A percentile compares a stretch with the other conserved stretches of the same genome.
Conservation (phyloP, 30 jellyfish, hydroid and myxozoan species). For the Phacellophora camtschatica region DNA sequence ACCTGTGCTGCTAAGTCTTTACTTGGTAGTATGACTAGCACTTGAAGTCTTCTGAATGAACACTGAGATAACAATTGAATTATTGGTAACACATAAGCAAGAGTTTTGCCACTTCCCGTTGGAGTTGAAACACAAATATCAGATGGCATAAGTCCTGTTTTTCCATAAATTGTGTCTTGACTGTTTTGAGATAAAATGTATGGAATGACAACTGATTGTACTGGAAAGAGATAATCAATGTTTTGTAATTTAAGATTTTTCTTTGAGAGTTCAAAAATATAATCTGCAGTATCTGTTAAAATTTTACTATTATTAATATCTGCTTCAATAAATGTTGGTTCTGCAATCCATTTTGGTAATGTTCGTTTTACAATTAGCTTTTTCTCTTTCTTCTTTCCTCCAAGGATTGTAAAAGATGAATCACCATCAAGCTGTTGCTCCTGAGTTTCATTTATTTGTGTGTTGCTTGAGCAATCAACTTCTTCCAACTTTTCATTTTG, state of each 20-base stretch:
- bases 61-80: conserved; percentile 52
- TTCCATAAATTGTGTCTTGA: conserved; percentile 4
- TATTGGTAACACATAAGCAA: conserved; percentile 77
- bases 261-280: conserved; percentile 12
- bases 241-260: conserved; percentile 29
- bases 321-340: conserved; percentile 56
- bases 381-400: conserved; percentile 20
- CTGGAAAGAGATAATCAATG: conserved; percentile 72
- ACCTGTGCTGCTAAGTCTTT: conserved; percentile 91
- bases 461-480: background rate
- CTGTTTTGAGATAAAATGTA: conserved; percentile 37
- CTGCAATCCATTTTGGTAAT: conserved; percentile 87
- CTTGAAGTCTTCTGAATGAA: conserved; percentile 53
- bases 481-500: background rate
- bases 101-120: conserved; percentile 97
- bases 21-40: conserved; percentile 76
- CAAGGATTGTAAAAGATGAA: conserved; percentile 48
- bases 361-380: conserved; percentile 39
- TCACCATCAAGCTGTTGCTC: background rate
- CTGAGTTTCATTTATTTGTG: background rate
- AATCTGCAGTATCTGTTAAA: conserved; percentile 7
- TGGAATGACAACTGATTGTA: conserved; percentile 77
- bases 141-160: conserved; percentile 62
- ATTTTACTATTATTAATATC: conserved; percentile 2
- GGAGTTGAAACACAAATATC: conserved; percentile 96